Percentiles rank a stretch among this genome's conserved stretches.
Conservation (phyloP, 2,797 vertebrate genomes). For the Vultur gryphus region DNA sequence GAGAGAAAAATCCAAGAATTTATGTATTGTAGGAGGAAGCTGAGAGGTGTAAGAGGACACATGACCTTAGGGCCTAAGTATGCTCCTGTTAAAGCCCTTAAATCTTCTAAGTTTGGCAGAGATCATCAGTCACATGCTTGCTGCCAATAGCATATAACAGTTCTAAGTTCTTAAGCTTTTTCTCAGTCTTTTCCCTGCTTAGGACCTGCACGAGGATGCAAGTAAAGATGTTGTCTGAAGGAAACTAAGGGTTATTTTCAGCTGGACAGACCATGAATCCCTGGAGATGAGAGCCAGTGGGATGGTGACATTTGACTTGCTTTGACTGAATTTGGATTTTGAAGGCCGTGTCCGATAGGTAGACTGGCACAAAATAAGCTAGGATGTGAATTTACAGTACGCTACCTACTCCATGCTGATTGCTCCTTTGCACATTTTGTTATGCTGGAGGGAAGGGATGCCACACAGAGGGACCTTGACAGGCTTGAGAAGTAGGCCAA, state of each 20-base stretch:
- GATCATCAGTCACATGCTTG: not conserved
- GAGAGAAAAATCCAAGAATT: not conserved
- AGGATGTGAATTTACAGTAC: not conserved
- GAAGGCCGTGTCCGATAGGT: not conserved
- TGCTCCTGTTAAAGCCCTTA: not conserved
- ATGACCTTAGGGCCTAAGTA: not conserved
- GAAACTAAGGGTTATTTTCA: not conserved
- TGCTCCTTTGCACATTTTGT: not conserved
- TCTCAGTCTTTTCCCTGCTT: not conserved
- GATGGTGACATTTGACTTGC: not conserved
- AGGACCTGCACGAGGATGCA: not conserved
- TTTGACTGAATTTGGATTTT: not conserved
- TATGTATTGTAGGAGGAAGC: not conserved
- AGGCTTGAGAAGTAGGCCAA: not conserved
- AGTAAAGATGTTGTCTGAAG: not conserved
- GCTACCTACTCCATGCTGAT: not conserved
- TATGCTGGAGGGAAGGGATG: not conserved
- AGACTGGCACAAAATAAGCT: not conserved
- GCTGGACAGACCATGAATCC: not conserved
- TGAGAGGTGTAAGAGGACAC: not conserved
- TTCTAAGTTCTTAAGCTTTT: not conserved
- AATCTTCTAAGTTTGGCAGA: not conserved
- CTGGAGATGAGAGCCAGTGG: not conserved
- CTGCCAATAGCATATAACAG: not conserved
- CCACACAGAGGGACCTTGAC: not conserved